Percentiles rank a stretch among this genome's conserved stretches.
phyloP scores from a whole-genome alignment of 2,113 vertebrate genomes.

The Nymphicus hollandicus region DNA sequence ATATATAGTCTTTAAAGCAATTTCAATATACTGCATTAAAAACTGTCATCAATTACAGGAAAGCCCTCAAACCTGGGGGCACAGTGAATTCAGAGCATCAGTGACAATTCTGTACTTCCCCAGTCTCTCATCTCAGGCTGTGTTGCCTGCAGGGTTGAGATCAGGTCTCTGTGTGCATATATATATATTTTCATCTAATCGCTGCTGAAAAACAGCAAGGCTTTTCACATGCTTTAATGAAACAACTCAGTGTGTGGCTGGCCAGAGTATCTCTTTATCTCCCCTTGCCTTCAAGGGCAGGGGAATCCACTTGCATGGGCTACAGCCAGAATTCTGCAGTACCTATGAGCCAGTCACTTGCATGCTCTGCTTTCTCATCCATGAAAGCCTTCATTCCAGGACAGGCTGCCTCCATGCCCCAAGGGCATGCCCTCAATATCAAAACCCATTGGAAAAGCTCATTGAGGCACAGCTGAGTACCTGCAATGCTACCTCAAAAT shows the following conservation, averaged over 20 bases:
- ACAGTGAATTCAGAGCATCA: neutral
- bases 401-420: neutral
- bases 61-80: neutral
- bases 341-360: neutral
- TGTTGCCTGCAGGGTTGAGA: conserved; percentile 8
- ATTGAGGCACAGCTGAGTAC: neutral
- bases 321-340: neutral
- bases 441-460: rapidly evolving
- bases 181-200: neutral
- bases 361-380: neutral
- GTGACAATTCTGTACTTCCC: neutral
- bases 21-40: neutral
- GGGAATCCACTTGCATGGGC: neutral
- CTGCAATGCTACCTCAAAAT: neutral
- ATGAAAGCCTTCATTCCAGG: neutral
- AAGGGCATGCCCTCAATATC: neutral
- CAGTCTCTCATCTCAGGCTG: neutral
- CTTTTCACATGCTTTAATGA: neutral
- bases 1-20: neutral
- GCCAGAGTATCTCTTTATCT: neutral
- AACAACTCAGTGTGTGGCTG: neutral
- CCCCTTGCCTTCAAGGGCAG: neutral
- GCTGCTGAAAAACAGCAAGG: neutral
- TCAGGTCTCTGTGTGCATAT: neutral
- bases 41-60: neutral